Base-by-base conservation (phyloP, 2,113 vertebrate genomes). In the Calyptommatus sinebrachiatus region DNA sequence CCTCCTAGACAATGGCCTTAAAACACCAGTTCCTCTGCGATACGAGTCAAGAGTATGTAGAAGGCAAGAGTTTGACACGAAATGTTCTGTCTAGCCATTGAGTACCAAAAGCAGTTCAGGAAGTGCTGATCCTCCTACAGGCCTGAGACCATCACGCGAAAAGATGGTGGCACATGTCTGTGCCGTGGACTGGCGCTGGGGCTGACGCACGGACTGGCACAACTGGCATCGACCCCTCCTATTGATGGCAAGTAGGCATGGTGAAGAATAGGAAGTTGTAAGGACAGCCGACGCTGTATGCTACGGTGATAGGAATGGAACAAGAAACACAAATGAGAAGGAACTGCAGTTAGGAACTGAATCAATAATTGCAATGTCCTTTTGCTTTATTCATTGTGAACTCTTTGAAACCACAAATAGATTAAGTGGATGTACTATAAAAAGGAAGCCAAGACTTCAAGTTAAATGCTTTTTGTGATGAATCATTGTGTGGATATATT, bases 141-240 rank as follows among this genome's bases (percentile, higher is more conserved):
- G 94, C 98, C 98, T 21, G 98, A 99, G 90, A 99, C 98, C 98
- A 99, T 99, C 73, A 99, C 98, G 94, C 97, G 97, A 93, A 99
- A 99, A 88, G 98, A 98, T 50, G 98, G 97, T 0, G 97, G 98
- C 95, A 99, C 97, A 26, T 99, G 97, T 97, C 98, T 98, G 96
- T 99, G 98, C 92, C 96, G 97, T 68, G 98, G 98, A 50, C 97
- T 99, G 93, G 97, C 97, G 50, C 96, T 96, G 83, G 98, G 98
- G 95, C 98, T 99, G 73, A 96, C 96, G 0, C 96, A 98, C 0
- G 98, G 98, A 79, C 97, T 99, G 93, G 96, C 97, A 82, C 98
- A 99, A 94, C 98, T 99, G 87, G 98, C 98, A 6, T 99, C 98
- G 8, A 99, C 97, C 73, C 98, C 98, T 92, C 98, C 98, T 93